Percentiles rank a stretch among this genome's conserved stretches.
Evolutionary conservation across 2,888 invertebrate species (phyloP).

Genomic region (Phoenoteleia sp.): DNA sequence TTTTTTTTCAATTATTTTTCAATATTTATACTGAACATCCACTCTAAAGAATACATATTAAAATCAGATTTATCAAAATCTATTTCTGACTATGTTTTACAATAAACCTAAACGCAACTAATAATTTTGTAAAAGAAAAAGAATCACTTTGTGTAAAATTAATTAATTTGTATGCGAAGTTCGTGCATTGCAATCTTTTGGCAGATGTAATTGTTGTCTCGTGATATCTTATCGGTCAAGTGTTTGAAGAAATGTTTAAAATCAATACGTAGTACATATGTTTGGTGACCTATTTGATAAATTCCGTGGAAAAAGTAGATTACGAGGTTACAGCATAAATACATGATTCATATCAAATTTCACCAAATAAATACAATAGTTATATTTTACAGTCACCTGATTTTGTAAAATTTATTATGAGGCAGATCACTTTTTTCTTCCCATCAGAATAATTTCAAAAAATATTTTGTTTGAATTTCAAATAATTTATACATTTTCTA

Average conservation of each 20-base stretch:
- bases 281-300: constrained; percentile 47
- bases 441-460: too few species aligned
- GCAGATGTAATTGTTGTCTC: constrained; percentile 31
- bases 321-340: constrained; percentile 9
- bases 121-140: too few species aligned
- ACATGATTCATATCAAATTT: neutral
- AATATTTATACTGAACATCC: too few species aligned
- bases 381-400: neutral
- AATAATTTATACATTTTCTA: too few species aligned
- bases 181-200: constrained; percentile 9
- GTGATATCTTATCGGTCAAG: constrained; percentile 40
- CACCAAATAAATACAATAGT: neutral
- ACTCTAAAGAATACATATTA: too few species aligned
- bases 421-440: too few species aligned
- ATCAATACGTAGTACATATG: constrained; percentile 25
- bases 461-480: too few species aligned
- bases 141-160: too few species aligned
- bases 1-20: too few species aligned
- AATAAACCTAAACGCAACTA: too few species aligned
- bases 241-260: constrained; percentile 32
- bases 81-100: too few species aligned
- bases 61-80: too few species aligned
- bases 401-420: neutral
- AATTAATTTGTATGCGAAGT: neutral
- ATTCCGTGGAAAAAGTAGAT: constrained; percentile 29